These are phyloP conservation scores for Labeo catla DNA, from an alignment of 2,113 vertebrate genomes.

Conservation along the genomic window DNA sequence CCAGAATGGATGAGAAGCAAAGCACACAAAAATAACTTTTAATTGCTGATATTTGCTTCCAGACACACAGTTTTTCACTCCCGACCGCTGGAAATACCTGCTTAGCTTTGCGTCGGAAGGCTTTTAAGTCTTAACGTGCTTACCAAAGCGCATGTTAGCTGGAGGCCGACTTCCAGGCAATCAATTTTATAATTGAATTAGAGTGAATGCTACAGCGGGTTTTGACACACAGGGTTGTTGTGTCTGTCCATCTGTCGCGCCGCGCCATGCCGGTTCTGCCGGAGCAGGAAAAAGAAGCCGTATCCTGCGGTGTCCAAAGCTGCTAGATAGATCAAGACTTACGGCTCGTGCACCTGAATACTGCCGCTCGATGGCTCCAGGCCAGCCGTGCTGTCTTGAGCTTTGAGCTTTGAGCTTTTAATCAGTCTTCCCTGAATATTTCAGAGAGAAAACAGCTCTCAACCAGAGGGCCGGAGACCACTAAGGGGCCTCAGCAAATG, in stretches of 20 bases:
- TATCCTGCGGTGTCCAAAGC: conserved; percentile 35
- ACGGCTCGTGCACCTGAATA: conserved; percentile 37
- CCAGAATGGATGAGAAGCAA: neutral
- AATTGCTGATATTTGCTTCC: conserved; percentile 2
- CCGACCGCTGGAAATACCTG: neutral
- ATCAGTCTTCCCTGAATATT: conserved; percentile 38
- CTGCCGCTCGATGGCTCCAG: conserved; percentile 32
- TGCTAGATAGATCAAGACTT: conserved; percentile 45
- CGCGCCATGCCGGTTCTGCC: neutral
- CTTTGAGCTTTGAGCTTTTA: conserved; percentile 30
- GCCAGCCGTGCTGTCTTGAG: conserved; percentile 30
- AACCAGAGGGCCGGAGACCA: neutral
- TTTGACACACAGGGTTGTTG: conserved; percentile 40
- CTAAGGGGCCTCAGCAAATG: neutral
- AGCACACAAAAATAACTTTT: neutral
- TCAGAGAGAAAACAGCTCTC: neutral
- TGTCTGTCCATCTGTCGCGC: conserved; percentile 46
- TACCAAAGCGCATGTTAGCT: conserved; percentile 33
- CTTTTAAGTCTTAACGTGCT: conserved; percentile 35
- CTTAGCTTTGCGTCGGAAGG: conserved; percentile 3
- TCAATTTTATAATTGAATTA: conserved; percentile 46
- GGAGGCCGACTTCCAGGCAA: conserved; percentile 42
- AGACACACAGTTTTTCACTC: neutral
- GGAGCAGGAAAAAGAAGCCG: conserved; percentile 13
- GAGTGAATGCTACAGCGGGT: conserved; percentile 14